Percentiles rank a stretch among this genome's conserved stretches.
Conservation (phyloP, 2,888 invertebrate species). For the Mythimna pallens region DNA sequence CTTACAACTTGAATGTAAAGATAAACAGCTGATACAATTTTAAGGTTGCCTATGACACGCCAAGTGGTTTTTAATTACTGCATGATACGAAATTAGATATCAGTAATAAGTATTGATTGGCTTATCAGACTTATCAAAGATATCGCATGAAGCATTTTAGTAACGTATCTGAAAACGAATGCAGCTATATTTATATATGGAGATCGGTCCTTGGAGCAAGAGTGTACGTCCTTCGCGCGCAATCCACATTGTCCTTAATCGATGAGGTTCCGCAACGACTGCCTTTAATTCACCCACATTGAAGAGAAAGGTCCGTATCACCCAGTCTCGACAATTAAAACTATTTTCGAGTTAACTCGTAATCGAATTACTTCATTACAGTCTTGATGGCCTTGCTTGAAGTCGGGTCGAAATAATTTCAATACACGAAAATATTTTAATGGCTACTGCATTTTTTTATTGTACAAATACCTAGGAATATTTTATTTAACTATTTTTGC, state of each 20-base stretch:
- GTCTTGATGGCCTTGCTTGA: constrained; percentile 56
- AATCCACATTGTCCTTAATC: constrained; percentile 65
- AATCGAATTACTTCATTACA: constrained; percentile 52
- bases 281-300: constrained; percentile 60
- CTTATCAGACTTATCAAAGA: constrained; percentile 40
- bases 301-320: constrained; percentile 56
- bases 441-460: constrained; percentile 19
- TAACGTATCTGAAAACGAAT: constrained; percentile 8
- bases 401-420: constrained; percentile 40
- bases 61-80: constrained; percentile 15
- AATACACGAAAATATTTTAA: constrained; percentile 56
- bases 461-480: constrained; percentile 32
- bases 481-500: not conserved
- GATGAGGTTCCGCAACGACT: constrained; percentile 49
- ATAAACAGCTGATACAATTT: constrained; percentile 35
- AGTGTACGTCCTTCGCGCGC: constrained; percentile 72
- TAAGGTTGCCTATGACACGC: constrained; percentile 7
- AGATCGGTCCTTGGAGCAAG: constrained; percentile 68
- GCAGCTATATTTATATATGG: constrained; percentile 4
- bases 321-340: constrained; percentile 48
- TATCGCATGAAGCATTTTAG: constrained; percentile 26
- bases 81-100: constrained; percentile 9
- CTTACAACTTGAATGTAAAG: constrained; percentile 13
- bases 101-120: constrained; percentile 27
- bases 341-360: constrained; percentile 54